Evolutionary conservation across 2,113 vertebrate species (phyloP).

Genomic region (Lophochroa leadbeateri): DNA sequence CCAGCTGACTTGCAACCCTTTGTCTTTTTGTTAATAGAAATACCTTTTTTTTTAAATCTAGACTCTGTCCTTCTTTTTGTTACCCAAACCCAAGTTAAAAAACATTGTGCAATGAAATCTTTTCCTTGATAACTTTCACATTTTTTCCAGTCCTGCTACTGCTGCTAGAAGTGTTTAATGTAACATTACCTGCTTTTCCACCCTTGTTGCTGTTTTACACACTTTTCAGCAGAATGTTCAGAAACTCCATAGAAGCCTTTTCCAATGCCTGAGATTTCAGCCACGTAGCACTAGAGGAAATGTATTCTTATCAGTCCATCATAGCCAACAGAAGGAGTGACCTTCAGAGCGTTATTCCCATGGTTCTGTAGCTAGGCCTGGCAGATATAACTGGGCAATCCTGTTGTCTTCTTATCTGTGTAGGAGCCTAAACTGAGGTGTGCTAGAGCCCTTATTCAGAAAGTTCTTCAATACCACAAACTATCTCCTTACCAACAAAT

Average conservation of each 20-base stretch:
- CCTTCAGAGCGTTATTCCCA: background rate
- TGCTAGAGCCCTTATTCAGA: background rate
- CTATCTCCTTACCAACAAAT: background rate
- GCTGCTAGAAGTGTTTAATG: background rate
- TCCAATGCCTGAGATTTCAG: background rate
- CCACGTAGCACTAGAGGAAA: rapidly evolving
- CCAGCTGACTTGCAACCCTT: background rate
- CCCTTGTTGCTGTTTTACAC: background rate
- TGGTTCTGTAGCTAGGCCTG: background rate
- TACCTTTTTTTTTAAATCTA: background rate
- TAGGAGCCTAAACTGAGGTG: background rate
- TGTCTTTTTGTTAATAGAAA: background rate
- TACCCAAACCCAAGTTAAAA: background rate
- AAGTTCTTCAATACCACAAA: background rate
- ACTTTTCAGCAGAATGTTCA: background rate
- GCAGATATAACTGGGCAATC: background rate
- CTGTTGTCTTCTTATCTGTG: background rate
- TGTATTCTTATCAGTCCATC: background rate
- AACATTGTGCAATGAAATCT: background rate
- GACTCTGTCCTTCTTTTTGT: background rate
- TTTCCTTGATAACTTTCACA: background rate
- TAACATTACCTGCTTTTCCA: background rate
- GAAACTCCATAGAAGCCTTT: background rate
- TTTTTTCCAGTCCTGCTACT: background rate
- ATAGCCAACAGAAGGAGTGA: background rate